These are phyloP conservation scores for Pollenia amentaria DNA, from an alignment of 2,888 invertebrate species.

Conservation along the genomic window DNA sequence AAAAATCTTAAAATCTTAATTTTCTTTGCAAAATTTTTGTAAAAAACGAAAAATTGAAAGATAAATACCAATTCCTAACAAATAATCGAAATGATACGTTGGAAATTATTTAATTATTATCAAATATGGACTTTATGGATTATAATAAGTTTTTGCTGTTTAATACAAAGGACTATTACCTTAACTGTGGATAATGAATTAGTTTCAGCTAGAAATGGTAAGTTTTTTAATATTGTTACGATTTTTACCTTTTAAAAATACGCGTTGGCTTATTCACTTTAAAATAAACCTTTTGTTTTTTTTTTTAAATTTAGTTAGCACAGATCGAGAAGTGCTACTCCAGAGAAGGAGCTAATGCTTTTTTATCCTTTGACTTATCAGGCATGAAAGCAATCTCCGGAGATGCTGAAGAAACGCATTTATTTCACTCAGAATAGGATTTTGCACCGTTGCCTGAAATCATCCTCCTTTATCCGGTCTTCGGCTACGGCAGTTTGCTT, in stretches of 20 bases:
- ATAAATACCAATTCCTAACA: neutral
- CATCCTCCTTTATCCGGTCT: too few species aligned
- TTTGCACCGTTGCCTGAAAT: too few species aligned
- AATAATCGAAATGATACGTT: constrained; percentile 59
- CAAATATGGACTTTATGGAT: constrained; percentile 63
- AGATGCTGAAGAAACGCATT: too few species aligned
- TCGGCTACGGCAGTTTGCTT: too few species aligned
- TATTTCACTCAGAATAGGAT: too few species aligned
- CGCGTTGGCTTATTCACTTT: neutral
- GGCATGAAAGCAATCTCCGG: too few species aligned
- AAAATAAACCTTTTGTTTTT: too few species aligned
- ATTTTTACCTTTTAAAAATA: neutral
- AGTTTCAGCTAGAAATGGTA: constrained; percentile 84
- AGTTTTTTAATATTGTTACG: constrained; percentile 72
- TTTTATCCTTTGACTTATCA: too few species aligned
- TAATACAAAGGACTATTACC: constrained; percentile 54
- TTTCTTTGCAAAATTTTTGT: too few species aligned
- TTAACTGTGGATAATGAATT: constrained; percentile 84
- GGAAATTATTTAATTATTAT: constrained; percentile 59
- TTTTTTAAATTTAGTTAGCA: too few species aligned
- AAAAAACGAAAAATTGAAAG: constrained; percentile 20
- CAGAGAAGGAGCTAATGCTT: too few species aligned
- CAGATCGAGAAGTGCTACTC: too few species aligned
- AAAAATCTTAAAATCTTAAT: constrained; percentile 25
- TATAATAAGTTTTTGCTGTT: constrained; percentile 44